phyloP scores from a whole-genome alignment of 2,797 vertebrate genomes.

The Xiphorhynchus erythropygius region DNA sequence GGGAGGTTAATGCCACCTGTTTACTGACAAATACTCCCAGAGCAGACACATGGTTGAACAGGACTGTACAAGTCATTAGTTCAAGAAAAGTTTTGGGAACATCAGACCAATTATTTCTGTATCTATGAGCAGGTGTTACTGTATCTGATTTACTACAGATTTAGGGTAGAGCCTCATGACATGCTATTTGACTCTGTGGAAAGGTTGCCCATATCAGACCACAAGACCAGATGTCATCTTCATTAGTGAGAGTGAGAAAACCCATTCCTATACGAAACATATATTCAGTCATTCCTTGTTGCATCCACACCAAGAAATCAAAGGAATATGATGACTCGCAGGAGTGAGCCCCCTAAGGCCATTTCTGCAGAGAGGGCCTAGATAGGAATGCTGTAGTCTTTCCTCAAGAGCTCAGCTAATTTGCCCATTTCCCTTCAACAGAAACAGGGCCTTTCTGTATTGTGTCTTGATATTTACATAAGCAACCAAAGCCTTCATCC shows the following conservation, averaged over 20 bases:
- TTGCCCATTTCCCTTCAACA: background rate
- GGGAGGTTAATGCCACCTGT: background rate
- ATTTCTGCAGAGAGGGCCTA: background rate
- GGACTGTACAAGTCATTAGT: background rate
- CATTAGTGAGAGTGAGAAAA: background rate
- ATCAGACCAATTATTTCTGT: background rate
- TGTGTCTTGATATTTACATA: background rate
- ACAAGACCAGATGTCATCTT: background rate
- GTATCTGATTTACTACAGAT: background rate
- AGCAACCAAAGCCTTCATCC: background rate
- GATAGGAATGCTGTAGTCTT: background rate
- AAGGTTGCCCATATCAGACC: background rate
- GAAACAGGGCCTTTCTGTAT: background rate
- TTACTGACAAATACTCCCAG: background rate
- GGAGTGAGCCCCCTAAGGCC: background rate
- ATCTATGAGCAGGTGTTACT: background rate
- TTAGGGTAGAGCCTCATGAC: background rate
- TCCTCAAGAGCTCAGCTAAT: background rate
- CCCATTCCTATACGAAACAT: background rate
- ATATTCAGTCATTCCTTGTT: background rate
- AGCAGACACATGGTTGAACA: fast-evolving
- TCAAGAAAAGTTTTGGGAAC: background rate
- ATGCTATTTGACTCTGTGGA: background rate
- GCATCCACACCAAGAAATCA: background rate
- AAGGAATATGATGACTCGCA: background rate